Conservation (phyloP, 2,888 invertebrate genomes). For the Macaria notata region DNA sequence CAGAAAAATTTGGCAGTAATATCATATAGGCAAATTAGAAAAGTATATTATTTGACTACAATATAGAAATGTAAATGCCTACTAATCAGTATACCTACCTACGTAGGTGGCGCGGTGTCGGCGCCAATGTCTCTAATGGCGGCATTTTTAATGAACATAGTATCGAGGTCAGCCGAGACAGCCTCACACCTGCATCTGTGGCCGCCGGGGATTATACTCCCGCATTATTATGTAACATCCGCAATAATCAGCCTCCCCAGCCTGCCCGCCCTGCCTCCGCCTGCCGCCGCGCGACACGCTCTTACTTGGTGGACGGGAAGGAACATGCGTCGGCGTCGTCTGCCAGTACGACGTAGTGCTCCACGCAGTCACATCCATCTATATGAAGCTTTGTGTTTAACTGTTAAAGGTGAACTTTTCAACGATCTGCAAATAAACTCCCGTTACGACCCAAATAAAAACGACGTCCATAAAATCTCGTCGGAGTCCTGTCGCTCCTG, state of each 20-base stretch:
- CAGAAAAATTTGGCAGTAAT: too few relatives aligned
- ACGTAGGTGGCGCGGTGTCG: conserved; percentile 2
- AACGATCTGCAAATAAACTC: neutral
- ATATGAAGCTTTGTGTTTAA: neutral
- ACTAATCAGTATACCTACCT: too few relatives aligned
- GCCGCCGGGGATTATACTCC: conserved; percentile 40
- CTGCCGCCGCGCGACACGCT: conserved; percentile 18
- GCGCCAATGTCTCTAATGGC: conserved; percentile 26
- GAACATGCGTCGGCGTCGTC: neutral
- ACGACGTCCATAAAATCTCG: conserved; percentile 14
- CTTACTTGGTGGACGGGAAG: conserved; percentile 13
- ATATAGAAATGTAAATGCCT: too few relatives aligned
- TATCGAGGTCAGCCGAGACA: conserved; percentile 57
- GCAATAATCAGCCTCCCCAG: conserved; percentile 41
- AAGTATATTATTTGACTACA: too few relatives aligned
- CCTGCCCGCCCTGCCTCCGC: too few relatives aligned
- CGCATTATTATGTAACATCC: conserved; percentile 67
- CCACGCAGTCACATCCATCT: neutral
- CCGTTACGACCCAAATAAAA: conserved; percentile 1
- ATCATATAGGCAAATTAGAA: too few relatives aligned
- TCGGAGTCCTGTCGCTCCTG: conserved; percentile 16
- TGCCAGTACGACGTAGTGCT: conserved; percentile 1
- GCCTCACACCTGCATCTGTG: conserved; percentile 31
- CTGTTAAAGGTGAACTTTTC: too few relatives aligned
- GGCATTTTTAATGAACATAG: conserved; percentile 52